Evolutionary conservation across 2,113 vertebrate species (phyloP), one percentile per base, ranked within the genome.

Genomic region (Centropus unirufus): DNA sequence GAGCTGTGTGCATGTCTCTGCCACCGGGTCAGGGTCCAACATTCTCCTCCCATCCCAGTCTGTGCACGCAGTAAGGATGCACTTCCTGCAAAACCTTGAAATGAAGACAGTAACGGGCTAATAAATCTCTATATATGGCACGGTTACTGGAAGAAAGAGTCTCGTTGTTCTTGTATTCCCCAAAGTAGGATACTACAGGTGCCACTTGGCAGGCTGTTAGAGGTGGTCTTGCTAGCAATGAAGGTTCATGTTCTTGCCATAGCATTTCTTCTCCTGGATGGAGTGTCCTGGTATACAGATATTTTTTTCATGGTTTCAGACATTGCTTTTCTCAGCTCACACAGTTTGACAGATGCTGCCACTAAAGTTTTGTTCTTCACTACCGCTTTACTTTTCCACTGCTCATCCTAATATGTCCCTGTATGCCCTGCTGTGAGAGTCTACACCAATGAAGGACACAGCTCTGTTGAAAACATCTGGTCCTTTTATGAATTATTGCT

Each of bases 41-140:
- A 17, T 4, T 55, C 49, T 68, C 23, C 34, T 66, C 21, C 54
- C 9, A 55, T 17, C 22, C 36, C 32, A 29, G 59, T 5, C 32
- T 0, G 0, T 9, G 55, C 30, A 14, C 1, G 4, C 70, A 69
- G 54, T 8, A 19, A 64, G 18, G 40, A 51, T 26, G 18, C 26
- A 8, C 20, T 49, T 39, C 30, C 26, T 59, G 27, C 11, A 11
- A 16, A 34, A 46, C 34, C 21, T 69, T 34, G 34, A 76, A 5
- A 15, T 20, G 44, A 17, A 51, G 34, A 23, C 18, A 20, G 32
- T 1, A 5, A 30, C 24, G 5, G 2, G 27, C 0, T 44, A 46
- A 42, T 20, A 22, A 27, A 7, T 42, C 32, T 12, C 27, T 2
- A 4, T 36, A 14, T 27, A 7, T 26, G n/a, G 42, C 1, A 0